These are phyloP conservation scores for Scartelaos histophorus DNA, from an alignment of 2,113 vertebrate genomes.

Conservation along the genomic window DNA sequence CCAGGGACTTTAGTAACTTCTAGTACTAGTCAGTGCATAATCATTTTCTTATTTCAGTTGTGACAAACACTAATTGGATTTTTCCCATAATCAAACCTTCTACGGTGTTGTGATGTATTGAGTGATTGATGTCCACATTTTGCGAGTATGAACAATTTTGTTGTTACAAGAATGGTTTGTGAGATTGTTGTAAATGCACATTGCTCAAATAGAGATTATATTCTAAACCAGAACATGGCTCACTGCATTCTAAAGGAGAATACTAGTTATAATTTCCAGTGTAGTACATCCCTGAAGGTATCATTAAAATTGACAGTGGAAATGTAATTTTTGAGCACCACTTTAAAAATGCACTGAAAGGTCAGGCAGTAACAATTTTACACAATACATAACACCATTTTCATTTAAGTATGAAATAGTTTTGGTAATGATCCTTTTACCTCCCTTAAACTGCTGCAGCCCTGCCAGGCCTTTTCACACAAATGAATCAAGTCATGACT, in stretches of 20 bases:
- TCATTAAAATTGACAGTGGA: constrained; percentile 43
- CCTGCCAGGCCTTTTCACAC: constrained; percentile 18
- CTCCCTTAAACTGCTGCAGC: constrained; percentile 34
- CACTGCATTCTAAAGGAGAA: constrained; percentile 3
- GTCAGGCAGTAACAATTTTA: constrained; percentile 51
- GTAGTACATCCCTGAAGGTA: constrained; percentile 49
- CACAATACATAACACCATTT: constrained; percentile 49
- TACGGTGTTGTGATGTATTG: not conserved
- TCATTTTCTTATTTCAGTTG: too few relatives aligned
- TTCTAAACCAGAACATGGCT: too few relatives aligned
- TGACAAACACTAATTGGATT: too few relatives aligned
- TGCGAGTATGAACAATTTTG: too few relatives aligned
- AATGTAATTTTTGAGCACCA: constrained; percentile 52
- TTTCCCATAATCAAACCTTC: too few relatives aligned
- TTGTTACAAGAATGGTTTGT: too few relatives aligned
- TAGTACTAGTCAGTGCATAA: too few relatives aligned
- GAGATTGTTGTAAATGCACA: not conserved
- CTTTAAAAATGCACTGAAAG: constrained; percentile 51
- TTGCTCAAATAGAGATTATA: not conserved
- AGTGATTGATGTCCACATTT: too few relatives aligned
- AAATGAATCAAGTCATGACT: constrained; percentile 40
- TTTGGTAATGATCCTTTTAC: constrained; percentile 37
- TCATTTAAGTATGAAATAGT: constrained; percentile 58
- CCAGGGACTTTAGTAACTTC: too few relatives aligned
- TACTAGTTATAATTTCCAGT: constrained; percentile 27